Conservation (phyloP, 2,888 invertebrate genomes). For the Asteroscopus sphinx region DNA sequence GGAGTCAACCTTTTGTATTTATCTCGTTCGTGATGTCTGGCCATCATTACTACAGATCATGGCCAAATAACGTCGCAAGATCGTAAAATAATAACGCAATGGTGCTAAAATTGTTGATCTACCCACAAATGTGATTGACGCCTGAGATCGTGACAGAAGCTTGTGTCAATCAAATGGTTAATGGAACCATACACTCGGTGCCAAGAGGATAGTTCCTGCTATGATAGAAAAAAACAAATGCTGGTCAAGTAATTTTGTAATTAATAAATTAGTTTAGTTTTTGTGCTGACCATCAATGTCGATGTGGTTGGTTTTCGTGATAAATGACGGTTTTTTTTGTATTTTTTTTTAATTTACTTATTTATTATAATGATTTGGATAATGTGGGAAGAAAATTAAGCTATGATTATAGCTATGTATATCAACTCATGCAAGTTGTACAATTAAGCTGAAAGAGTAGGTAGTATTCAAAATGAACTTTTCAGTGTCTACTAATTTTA, state of each 20-base stretch:
- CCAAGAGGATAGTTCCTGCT: slow-evolving; percentile 17
- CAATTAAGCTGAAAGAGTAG: too few relatives aligned
- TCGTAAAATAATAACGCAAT: slow-evolving; percentile 55
- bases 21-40: slow-evolving; percentile 7
- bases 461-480: too few relatives aligned
- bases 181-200: slow-evolving; percentile 28
- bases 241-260: slow-evolving; percentile 29
- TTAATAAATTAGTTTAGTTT: slow-evolving; percentile 50
- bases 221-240: slow-evolving; percentile 26
- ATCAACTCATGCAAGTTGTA: too few relatives aligned
- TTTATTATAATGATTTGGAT: too few relatives aligned
- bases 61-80: slow-evolving; percentile 51
- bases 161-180: slow-evolving; percentile 41
- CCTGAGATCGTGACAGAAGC: slow-evolving; percentile 40
- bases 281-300: slow-evolving; percentile 14
- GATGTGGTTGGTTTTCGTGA: too few relatives aligned
- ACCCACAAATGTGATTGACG: slow-evolving; percentile 50
- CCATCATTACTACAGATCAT: slow-evolving; percentile 51
- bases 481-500: too few relatives aligned
- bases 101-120: slow-evolving; percentile 55
- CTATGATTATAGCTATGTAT: too few relatives aligned
- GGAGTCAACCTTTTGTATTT: slow-evolving; percentile 4
- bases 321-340: slow-evolving; percentile 6
- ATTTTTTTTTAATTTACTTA: not conserved
- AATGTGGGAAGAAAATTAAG: too few relatives aligned